These are phyloP conservation scores for Proteles cristata DNA, from an alignment of 2,113 vertebrate species.

Conservation along the genomic window DNA sequence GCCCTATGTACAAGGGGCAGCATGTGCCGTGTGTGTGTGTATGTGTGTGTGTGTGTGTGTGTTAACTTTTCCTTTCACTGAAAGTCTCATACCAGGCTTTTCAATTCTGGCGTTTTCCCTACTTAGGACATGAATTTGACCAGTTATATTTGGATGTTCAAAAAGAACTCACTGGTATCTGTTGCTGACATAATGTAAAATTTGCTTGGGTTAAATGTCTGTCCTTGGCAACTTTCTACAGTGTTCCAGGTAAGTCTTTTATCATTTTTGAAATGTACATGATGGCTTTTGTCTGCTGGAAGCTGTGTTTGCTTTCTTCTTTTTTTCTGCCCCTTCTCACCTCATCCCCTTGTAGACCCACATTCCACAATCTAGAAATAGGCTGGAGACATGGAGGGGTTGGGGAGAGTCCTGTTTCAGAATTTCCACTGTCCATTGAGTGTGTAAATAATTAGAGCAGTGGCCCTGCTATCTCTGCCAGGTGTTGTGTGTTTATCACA, in stretches of 20 bases:
- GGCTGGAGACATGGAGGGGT: too few species aligned
- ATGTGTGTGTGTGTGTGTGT: accelerated
- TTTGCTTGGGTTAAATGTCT: background rate
- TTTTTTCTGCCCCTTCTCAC: background rate
- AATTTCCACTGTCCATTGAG: background rate
- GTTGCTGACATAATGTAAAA: background rate
- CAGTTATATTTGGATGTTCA: background rate
- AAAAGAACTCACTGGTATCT: background rate
- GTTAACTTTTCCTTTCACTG: background rate
- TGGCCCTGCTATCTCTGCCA: accelerated
- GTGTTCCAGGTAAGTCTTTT: background rate
- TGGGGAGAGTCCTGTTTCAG: background rate
- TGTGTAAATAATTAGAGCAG: background rate
- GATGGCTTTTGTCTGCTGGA: background rate
- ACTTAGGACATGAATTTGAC: background rate
- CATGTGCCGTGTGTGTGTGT: accelerated
- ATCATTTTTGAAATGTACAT: background rate
- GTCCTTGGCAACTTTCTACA: background rate
- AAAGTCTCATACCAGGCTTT: background rate
- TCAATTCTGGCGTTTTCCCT: background rate
- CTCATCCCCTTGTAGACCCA: background rate
- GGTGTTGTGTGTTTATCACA: background rate
- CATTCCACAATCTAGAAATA: background rate
- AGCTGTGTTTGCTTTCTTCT: background rate
- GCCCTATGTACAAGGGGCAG: accelerated